Conservation (phyloP, 2,888 invertebrate genomes). For the Luperina nickerlii region DNA sequence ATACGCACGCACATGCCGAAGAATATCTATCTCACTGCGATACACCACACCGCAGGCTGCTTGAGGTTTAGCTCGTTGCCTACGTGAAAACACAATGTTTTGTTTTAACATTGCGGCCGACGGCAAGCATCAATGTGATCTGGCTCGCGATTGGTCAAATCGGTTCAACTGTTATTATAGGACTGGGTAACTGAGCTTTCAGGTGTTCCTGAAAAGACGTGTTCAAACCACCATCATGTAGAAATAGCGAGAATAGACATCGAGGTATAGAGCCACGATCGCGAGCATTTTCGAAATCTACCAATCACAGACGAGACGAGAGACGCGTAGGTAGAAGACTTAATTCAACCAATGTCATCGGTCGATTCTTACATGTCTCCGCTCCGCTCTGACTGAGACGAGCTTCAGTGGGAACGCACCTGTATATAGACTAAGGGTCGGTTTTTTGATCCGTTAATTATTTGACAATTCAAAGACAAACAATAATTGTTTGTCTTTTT, state of each 20-base stretch:
- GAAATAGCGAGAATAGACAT: too few relatives aligned
- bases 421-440: neutral
- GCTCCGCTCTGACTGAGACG: neutral
- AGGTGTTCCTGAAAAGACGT: neutral
- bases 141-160: too few relatives aligned
- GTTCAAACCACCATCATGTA: neutral
- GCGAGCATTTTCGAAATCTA: neutral
- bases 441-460: too few relatives aligned
- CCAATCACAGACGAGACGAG: neutral
- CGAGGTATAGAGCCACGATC: too few relatives aligned
- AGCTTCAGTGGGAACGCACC: neutral
- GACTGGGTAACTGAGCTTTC: neutral
- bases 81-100: too few relatives aligned
- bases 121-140: too few relatives aligned
- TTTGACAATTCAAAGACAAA: too few relatives aligned
- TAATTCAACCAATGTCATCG: neutral
- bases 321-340: neutral
- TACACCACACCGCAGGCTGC: too few relatives aligned
- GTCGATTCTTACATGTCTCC: slow-evolving; percentile 1
- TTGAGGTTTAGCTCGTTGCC: too few relatives aligned
- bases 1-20: neutral
- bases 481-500: too few relatives aligned
- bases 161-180: neutral
- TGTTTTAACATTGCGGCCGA: too few relatives aligned
- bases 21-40: neutral